Evolutionary conservation across 2,888 invertebrate genomes (phyloP).

Genomic region (Apamea epomidion): DNA sequence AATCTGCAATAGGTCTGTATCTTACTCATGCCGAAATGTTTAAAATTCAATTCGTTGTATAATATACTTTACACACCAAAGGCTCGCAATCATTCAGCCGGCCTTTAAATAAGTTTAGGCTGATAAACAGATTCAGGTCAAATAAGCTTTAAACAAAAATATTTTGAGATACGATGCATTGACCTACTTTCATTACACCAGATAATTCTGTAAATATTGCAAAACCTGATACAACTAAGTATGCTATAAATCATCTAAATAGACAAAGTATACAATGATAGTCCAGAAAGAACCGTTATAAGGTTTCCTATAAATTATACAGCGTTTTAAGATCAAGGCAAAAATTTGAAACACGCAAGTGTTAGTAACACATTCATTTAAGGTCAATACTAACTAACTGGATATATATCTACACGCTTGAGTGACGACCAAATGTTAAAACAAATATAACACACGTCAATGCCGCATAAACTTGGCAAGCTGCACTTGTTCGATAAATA

Average conservation of each 20-base stretch:
- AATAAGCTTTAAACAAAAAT: slow-evolving; percentile 40
- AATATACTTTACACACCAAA: slow-evolving; percentile 14
- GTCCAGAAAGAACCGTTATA: slow-evolving; percentile 49
- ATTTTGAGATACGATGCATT: slow-evolving; percentile 44
- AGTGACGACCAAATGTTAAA: slow-evolving; percentile 60
- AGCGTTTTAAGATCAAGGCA: slow-evolving; percentile 69
- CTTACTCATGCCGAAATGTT: background rate
- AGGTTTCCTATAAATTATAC: slow-evolving; percentile 55
- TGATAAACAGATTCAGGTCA: slow-evolving; percentile 47
- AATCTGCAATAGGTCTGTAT: background rate
- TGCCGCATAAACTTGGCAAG: slow-evolving; percentile 69
- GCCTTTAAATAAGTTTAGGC: slow-evolving; percentile 17
- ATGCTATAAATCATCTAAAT: slow-evolving; percentile 21
- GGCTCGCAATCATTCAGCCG: slow-evolving; percentile 7
- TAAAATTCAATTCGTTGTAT: slow-evolving; percentile 27
- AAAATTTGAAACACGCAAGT: slow-evolving; percentile 61
- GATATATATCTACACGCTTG: slow-evolving; percentile 45
- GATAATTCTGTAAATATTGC: slow-evolving; percentile 32
- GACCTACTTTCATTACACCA: slow-evolving; percentile 43
- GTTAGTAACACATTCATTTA: slow-evolving; percentile 50
- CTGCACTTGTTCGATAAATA: slow-evolving; percentile 62
- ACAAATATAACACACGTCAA: slow-evolving; percentile 68
- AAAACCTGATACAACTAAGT: slow-evolving; percentile 14
- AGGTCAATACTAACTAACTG: slow-evolving; percentile 56
- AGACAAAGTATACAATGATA: slow-evolving; percentile 16